phyloP scores from a whole-genome alignment of 1,140 invertebrate species.

The Plectrocnemia conspersa region DNA sequence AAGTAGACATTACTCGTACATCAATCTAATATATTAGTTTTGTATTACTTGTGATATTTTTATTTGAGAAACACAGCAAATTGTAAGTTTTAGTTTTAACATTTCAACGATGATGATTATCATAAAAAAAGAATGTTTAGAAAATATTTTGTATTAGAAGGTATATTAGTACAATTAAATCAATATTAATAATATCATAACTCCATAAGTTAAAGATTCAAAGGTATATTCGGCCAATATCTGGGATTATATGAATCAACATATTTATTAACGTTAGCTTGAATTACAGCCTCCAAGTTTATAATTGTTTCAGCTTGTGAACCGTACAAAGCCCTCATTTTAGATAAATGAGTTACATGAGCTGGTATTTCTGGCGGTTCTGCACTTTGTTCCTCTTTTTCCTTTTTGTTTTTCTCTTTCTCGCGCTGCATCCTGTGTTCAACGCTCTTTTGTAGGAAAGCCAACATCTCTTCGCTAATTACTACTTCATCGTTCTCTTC shows the following conservation, averaged over 20 bases:
- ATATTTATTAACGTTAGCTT: slow-evolving; percentile 61
- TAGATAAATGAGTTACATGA: slow-evolving; percentile 39
- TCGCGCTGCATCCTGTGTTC: slow-evolving; percentile 50
- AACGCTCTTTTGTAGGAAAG: slow-evolving; percentile 59
- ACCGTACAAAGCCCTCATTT: slow-evolving; percentile 56
- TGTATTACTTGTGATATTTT: too few species aligned
- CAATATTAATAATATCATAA: too few species aligned
- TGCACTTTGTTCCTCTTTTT: slow-evolving; percentile 35
- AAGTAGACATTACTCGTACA: too few species aligned
- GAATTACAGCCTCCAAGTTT: slow-evolving; percentile 68
- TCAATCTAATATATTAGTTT: too few species aligned
- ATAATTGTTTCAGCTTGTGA: slow-evolving; percentile 60
- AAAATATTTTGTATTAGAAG: too few species aligned
- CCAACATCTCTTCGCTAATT: slow-evolving; percentile 61
- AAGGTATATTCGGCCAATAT: slow-evolving; percentile 71
- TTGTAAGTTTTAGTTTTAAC: too few species aligned
- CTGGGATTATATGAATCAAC: slow-evolving; percentile 58
- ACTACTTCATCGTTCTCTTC: slow-evolving; percentile 52
- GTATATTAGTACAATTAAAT: too few species aligned
- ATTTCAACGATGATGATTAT: too few species aligned
- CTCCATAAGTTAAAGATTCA: too few species aligned
- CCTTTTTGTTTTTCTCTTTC: slow-evolving; percentile 40
- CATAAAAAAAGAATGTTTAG: too few species aligned
- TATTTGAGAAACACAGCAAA: too few species aligned
- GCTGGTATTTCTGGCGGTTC: slow-evolving; percentile 34